A percentile compares a stretch with the other conserved stretches of the same genome.
Conservation (phyloP, 1,140 invertebrate genomes). For the Drosophila gunungcola region DNA sequence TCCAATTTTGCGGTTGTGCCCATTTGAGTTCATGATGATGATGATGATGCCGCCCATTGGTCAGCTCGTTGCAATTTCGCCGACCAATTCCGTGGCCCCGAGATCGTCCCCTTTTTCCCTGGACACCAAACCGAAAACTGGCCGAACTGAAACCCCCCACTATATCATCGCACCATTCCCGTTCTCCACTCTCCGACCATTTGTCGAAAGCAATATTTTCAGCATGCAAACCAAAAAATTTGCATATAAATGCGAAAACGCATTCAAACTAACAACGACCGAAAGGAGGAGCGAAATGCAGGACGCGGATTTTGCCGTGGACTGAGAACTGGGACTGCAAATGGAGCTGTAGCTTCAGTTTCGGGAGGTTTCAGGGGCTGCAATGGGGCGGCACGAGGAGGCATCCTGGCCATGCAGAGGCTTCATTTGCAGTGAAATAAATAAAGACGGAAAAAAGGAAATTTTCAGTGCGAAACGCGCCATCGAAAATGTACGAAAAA, state of each 20-base stretch:
- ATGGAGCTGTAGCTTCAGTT: constrained; percentile 51
- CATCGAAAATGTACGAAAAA: constrained; percentile 82
- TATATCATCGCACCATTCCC: constrained; percentile 14
- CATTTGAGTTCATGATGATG: constrained; percentile 34
- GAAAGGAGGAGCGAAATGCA: constrained; percentile 47
- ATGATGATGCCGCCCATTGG: constrained; percentile 57
- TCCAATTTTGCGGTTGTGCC: constrained; percentile 40
- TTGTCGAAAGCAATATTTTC: constrained; percentile 78
- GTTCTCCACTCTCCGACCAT: constrained; percentile 40
- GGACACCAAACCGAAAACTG: constrained; percentile 41
- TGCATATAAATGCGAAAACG: constrained; percentile 84
- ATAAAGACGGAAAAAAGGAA: constrained; percentile 57
- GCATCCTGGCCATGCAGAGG: constrained; percentile 35
- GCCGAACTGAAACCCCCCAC: constrained; percentile 7
- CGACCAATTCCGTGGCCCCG: constrained; percentile 49
- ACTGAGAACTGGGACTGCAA: constrained; percentile 53
- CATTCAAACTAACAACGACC: constrained; percentile 78
- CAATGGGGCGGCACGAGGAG: not conserved
- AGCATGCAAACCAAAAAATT: constrained; percentile 81
- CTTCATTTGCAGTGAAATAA: constrained; percentile 77
- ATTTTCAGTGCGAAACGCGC: constrained; percentile 55
- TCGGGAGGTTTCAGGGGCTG: constrained; percentile 1
- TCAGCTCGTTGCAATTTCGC: constrained; percentile 43
- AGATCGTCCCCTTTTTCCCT: constrained; percentile 3
- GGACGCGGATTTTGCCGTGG: constrained; percentile 37